Evolutionary conservation across 2,113 vertebrate genomes (phyloP), one percentile per base, ranked within the genome.

Genomic region (Gorsachius goisagi): DNA sequence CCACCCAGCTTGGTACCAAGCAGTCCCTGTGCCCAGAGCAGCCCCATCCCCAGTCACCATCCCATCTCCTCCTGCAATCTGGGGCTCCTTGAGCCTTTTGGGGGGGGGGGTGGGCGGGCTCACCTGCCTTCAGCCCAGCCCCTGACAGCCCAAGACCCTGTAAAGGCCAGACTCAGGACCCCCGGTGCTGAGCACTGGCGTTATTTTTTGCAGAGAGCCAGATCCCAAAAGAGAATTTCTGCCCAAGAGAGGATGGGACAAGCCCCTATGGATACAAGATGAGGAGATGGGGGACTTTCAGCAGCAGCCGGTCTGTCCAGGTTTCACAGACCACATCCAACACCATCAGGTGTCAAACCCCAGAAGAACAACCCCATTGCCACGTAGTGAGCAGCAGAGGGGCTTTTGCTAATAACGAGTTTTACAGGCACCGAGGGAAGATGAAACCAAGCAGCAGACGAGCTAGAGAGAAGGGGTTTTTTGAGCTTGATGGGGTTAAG

Each of bases 191-290:
- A 52, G 30, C 30, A 9, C 35, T 12, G 27, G 5, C 4, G 12
- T 39, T 28, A 3, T 53, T 35, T 79, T 16, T 13, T 26, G 15
- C 37, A 37, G 8, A 44, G 1, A 39, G 0, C 1, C 41, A 53
- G 58, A 76, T 10, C 32, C 32, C 59, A 21, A 41, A 67, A n/a
- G 17, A 30, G 10, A 1, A 23, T 49, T 47, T 59, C 58, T 63
- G 23, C 78, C 67, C 22, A 24, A 9, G 8, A 74, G 0, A 3
- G 27, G 16, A 6, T 23, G 24, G 55, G 32, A 53, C 9, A n/a
- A 62, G 22, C 14, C 80, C 35, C 6, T 0, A 15, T 0, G 0
- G 73, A 6, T 11, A 5, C 14, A 60, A 8, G 15, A 19, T 21
- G 47, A 58, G 35, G 49, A 53, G 41, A 73, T 5, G 9, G 10